phyloP scores from a whole-genome alignment of 2,888 invertebrate genomes.

The Ormyrus rosae region DNA sequence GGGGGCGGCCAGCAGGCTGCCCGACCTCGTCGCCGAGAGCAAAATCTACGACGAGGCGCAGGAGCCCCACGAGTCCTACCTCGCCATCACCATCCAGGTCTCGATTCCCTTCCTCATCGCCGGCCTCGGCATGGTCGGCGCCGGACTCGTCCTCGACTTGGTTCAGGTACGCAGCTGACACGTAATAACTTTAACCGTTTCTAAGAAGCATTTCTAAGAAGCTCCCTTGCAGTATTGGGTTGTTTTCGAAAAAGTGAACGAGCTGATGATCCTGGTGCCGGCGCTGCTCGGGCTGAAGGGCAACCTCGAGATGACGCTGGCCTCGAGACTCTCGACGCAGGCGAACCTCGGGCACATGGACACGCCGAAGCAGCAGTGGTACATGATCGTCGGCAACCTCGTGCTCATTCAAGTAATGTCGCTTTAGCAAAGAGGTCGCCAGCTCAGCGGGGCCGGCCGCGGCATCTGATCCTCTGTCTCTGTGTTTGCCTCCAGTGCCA shows the following conservation, averaged over 20 bases:
- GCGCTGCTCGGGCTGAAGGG: conserved; percentile 91
- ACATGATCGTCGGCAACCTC: conserved; percentile 85
- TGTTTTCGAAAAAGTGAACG: conserved; percentile 83
- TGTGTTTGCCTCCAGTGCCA: conserved; percentile 77
- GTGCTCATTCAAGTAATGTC: conserved; percentile 83
- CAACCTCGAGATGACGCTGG: conserved; percentile 97
- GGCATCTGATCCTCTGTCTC: not conserved
- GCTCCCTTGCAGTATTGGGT: conserved; percentile 81
- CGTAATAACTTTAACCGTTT: not conserved
- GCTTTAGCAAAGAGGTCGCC: not conserved
- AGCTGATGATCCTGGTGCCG: conserved; percentile 87
- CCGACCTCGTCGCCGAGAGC: conserved; percentile 78
- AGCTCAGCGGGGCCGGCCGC: too few relatives aligned
- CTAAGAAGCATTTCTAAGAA: not conserved
- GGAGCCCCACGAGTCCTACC: conserved; percentile 78
- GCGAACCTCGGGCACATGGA: conserved; percentile 89
- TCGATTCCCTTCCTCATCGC: conserved; percentile 85
- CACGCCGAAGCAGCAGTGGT: conserved; percentile 80
- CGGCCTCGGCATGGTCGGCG: conserved; percentile 87
- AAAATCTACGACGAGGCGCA: conserved; percentile 63
- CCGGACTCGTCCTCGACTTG: conserved; percentile 84
- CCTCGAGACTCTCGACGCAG: conserved; percentile 95
- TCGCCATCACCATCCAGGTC: conserved; percentile 82
- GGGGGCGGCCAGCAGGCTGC: conserved; percentile 74
- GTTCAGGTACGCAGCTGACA: conserved; percentile 79